Evolutionary conservation across 2,797 vertebrate species (phyloP), one percentile per base, ranked within the genome.

Genomic region (Enteromius viviparus): DNA sequence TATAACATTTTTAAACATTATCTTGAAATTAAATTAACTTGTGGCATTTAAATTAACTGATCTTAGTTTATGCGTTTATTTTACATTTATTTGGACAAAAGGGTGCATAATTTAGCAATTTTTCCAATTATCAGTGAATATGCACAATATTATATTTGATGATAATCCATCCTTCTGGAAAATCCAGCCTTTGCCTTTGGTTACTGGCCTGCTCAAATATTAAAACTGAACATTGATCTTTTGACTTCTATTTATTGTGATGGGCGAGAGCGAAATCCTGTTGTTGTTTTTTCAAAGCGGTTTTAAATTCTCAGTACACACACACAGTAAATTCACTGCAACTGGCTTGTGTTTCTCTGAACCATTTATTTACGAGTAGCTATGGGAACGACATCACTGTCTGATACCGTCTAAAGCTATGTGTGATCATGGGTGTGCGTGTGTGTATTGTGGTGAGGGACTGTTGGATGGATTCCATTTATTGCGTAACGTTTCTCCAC

Each of bases 341-440:
- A 62, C 65, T 45, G 14, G 82, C 51, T 72, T 72, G 53, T 69
- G 49, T 83, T 55, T 80, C 60, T 14, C 37, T 45, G 62, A 80
- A 53, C 65, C 68, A 26, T 75, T 72, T 72, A 77, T 84, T 85
- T 87, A 85, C 53, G 42, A 87, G 85, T 87, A 85, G 83, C 87
- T 85, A 85, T 88, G 81, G 83, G 75, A 88, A 88, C 81, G 81
- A 85, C 78, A 81, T 84, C 70, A 53, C 85, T 11, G 85, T 81
- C 87, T 88, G 87, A 81, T 87, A 87, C 87, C n/a, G 83, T 71
- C 81, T 81, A 75, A 47, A 79, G 85, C 76, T 82, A 69, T 75
- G 69, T 66, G 77, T 19, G 47, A 60, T 64, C 70, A 75, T 68
- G 74, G 76, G 86, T 76, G 83, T 68, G 76, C 64, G 85, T 26